Evolutionary conservation across 1,140 invertebrate species (phyloP).

Genomic region (Heliothis virescens): DNA sequence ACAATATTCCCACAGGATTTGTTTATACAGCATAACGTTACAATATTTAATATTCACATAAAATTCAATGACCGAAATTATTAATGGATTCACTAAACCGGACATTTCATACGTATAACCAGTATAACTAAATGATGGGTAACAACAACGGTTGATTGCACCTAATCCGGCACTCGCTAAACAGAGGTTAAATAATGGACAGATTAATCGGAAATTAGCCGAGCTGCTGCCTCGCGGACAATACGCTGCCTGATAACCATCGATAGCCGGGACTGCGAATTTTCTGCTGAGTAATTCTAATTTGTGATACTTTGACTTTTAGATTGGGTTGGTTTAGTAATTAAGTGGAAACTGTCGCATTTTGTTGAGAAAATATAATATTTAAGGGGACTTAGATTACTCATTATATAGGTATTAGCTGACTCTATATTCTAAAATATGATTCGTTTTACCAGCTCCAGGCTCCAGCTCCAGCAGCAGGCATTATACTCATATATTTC

Average conservation of each 20-base stretch:
- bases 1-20: neutral
- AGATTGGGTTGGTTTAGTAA: no score
- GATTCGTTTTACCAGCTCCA: no score
- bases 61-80: constrained; percentile 29
- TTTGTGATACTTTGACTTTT: neutral
- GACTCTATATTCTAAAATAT: no score
- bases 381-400: no score
- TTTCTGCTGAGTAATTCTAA: neutral
- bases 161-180: constrained; percentile 48
- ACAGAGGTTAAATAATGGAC: constrained; percentile 49
- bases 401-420: no score
- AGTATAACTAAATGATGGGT: constrained; percentile 21
- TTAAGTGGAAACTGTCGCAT: no score
- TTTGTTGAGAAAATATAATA: no score
- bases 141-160: constrained; percentile 43
- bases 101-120: neutral
- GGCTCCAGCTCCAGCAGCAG: no score
- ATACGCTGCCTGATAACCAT: constrained; percentile 33
- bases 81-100: constrained; percentile 16
- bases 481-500: no score
- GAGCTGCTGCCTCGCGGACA: constrained; percentile 34
- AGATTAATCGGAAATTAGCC: constrained; percentile 52
- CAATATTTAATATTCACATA: constrained; percentile 12
- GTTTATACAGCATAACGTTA: neutral
- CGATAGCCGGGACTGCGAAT: constrained; percentile 5